Evolutionary conservation across 1,140 invertebrate species (phyloP).

Genomic region (Pseudomyrmex concolor): DNA sequence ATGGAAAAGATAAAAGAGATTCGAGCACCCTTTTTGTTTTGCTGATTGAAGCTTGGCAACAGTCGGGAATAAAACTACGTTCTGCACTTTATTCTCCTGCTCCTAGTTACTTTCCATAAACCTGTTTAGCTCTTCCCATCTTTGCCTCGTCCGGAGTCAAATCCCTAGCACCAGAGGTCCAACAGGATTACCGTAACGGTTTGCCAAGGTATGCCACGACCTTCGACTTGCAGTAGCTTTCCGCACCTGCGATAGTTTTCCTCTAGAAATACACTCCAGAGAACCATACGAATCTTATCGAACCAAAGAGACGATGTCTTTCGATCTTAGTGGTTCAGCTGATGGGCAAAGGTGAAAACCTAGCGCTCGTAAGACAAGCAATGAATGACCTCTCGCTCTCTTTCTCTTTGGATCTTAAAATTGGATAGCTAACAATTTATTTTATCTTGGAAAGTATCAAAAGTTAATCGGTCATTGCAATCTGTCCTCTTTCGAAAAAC

Average conservation of each 20-base stretch:
- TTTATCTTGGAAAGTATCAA: neutral
- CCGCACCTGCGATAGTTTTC: constrained; percentile 54
- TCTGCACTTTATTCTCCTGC: constrained; percentile 17
- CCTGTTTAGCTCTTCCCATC: constrained; percentile 55
- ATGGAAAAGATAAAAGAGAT: no score
- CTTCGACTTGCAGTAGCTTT: constrained; percentile 66
- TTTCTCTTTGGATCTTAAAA: no score
- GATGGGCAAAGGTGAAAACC: neutral
- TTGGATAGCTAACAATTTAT: neutral
- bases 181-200: constrained; percentile 79
- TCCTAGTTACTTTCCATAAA: constrained; percentile 51
- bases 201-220: constrained; percentile 68
- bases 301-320: constrained; percentile 24
- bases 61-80: constrained; percentile 5
- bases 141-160: constrained; percentile 62
- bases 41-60: no score
- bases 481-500: no score
- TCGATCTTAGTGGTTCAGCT: constrained; percentile 4
- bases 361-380: no score
- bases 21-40: no score
- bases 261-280: constrained; percentile 16
- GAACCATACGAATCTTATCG: constrained; percentile 20
- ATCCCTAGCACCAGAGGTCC: constrained; percentile 69
- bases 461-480: no score
- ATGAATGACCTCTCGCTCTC: no score